Percentiles rank a stretch among this genome's conserved stretches.
phyloP scores from a whole-genome alignment of 2,797 vertebrate species.

The Pipistrellus kuhlii region DNA sequence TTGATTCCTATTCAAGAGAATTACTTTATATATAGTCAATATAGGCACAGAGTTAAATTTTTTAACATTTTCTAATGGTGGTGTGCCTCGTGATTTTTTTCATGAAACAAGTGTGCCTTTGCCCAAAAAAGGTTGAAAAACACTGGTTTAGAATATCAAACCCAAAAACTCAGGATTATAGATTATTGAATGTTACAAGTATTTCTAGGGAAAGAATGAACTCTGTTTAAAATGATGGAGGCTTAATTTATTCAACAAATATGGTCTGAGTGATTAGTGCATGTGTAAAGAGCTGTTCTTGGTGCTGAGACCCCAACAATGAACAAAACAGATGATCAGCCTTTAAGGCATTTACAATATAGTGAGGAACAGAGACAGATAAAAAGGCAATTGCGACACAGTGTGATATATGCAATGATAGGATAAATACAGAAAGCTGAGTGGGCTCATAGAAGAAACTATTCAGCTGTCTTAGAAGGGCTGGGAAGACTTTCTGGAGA shows the following conservation, averaged over 20 bases:
- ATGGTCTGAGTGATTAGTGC: neutral
- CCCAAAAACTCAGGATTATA: neutral
- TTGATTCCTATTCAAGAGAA: no score
- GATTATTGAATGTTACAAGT: neutral
- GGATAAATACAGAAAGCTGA: neutral
- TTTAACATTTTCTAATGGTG: no score
- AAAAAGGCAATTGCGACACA: neutral
- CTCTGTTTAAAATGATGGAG: neutral
- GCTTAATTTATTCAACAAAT: constrained; percentile 12
- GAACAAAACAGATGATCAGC: neutral
- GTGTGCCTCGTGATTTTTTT: no score
- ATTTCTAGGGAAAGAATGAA: constrained; percentile 30
- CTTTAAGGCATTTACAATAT: neutral
- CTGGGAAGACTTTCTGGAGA: neutral
- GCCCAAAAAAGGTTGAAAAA: no score
- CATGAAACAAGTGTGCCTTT: no score
- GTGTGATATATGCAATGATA: neutral
- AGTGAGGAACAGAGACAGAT: neutral
- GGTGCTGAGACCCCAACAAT: neutral
- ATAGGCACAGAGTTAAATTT: no score
- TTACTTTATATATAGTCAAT: no score
- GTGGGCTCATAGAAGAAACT: neutral
- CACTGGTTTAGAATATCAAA: constrained; percentile 35
- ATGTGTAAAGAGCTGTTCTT: neutral
- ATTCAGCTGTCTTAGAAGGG: neutral